Evolutionary conservation across 2,797 vertebrate species (phyloP).

Genomic region (Danio albolineatus): DNA sequence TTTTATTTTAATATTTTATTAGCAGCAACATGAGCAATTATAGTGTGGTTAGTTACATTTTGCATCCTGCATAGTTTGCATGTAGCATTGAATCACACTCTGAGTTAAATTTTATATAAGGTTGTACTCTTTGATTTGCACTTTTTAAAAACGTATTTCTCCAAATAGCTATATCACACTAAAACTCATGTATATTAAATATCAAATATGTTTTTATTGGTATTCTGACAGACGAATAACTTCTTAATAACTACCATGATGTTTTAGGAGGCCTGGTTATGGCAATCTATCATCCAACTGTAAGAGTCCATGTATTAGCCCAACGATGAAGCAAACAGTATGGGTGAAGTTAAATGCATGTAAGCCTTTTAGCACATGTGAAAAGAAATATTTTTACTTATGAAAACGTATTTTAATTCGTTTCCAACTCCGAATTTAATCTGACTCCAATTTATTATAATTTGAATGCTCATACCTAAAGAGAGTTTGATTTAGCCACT

Average conservation of each 20-base stretch:
- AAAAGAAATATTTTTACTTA: too few species aligned
- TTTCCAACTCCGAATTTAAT: too few species aligned
- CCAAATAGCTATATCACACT: not conserved
- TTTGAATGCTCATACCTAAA: too few species aligned
- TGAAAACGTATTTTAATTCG: too few species aligned
- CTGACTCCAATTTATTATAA: too few species aligned
- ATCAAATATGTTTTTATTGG: not conserved
- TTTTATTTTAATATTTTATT: not conserved
- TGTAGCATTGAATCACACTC: not conserved
- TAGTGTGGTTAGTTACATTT: not conserved
- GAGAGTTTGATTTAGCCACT: too few species aligned
- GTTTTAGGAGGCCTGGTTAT: not conserved
- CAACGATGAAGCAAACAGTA: too few species aligned
- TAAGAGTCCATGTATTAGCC: too few species aligned
- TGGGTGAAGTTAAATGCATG: too few species aligned
- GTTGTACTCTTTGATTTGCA: not conserved
- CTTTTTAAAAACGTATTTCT: not conserved
- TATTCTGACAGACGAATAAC: not conserved
- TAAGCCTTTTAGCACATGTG: too few species aligned
- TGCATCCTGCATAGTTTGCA: not conserved
- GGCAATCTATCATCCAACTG: too few species aligned
- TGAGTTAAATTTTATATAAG: not conserved
- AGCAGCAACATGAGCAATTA: not conserved
- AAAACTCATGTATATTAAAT: not conserved
- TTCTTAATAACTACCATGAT: not conserved